phyloP scores from a whole-genome alignment of 2,888 invertebrate species.

The Napeogenes sylphis region DNA sequence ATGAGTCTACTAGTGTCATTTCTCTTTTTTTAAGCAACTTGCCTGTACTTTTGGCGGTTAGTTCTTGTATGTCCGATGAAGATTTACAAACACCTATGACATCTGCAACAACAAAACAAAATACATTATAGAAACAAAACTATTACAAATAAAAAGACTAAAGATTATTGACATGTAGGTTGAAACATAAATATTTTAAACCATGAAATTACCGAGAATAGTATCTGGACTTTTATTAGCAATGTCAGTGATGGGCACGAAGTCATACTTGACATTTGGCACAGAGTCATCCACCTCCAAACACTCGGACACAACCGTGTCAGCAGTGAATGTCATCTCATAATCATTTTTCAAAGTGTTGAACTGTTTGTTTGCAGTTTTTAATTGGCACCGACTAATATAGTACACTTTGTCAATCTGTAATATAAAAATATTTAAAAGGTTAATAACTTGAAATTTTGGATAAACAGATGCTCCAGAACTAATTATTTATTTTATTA shows the following conservation, averaged over 20 bases:
- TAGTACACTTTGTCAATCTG: conserved; percentile 91
- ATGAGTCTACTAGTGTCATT: conserved; percentile 89
- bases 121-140: too few species aligned
- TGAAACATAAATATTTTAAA: background rate
- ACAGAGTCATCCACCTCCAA: conserved; percentile 79
- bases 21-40: conserved; percentile 94
- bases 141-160: background rate
- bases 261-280: conserved; percentile 87
- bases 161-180: background rate
- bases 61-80: conserved; percentile 82
- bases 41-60: conserved; percentile 85
- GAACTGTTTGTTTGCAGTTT: conserved; percentile 95
- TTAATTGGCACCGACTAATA: conserved; percentile 89
- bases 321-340: conserved; percentile 92
- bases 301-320: conserved; percentile 81
- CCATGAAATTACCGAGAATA: conserved; percentile 81
- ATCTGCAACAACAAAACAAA: conserved; percentile 76
- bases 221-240: conserved; percentile 81
- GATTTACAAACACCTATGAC: conserved; percentile 91
- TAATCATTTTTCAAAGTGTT: conserved; percentile 93
- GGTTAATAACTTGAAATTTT: too few species aligned
- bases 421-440: conserved; percentile 24
- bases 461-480: too few species aligned
- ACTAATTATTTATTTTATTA: background rate
- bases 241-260: conserved; percentile 85